Base-by-base conservation (phyloP, 1,140 invertebrate species). In the Chrysomallon squamiferum region DNA sequence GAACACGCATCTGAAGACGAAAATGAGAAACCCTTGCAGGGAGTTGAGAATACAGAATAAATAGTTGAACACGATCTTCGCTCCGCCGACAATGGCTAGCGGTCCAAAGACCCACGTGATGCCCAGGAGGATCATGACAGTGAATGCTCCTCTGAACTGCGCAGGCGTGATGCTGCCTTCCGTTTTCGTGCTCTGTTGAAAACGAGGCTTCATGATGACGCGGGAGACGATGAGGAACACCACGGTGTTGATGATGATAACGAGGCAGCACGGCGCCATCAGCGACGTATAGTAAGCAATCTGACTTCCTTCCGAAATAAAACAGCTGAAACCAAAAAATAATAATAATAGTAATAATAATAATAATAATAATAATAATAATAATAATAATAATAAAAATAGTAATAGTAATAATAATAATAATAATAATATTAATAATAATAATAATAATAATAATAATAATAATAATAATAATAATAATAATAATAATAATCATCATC, bases 71-170 rank as follows among this genome's bases (percentile, higher is more conserved):
- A 85, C 76, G 1, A 88, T 56, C 61, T 85, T 81, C 2, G 84
- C 80, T 35, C 84, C 81, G 45, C 86, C 85, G n/a, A 22, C 50
- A 20, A 88, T 79, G 27, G 87, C 87, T 29, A 88, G 76, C 5
- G 87, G 82, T 13, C 88, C 88, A 35, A 88, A 85, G 1, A 88
- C 80, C 88, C 88, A 89, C 0, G 88, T 87, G 35, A 88, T 78
- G 18, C 88, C 88, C 4, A 89, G 78, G 5, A 89, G 73, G 15
- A 88, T 81, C 85, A 88, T 87, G 9, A 89, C 87, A 0, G 87
- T 87, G 52, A 88, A 84, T 11, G 87, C 85, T 13, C 88, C 88
- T 30, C 87, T 84, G 7, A 89, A 82, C 80, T 89, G 86, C 0
- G 81, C 79, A 4, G 72, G 75, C 2, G 75, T 78, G 13, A 82